These are phyloP conservation scores for Syrista parreyssii DNA, from an alignment of 2,888 invertebrate genomes.

Conservation along the genomic window DNA sequence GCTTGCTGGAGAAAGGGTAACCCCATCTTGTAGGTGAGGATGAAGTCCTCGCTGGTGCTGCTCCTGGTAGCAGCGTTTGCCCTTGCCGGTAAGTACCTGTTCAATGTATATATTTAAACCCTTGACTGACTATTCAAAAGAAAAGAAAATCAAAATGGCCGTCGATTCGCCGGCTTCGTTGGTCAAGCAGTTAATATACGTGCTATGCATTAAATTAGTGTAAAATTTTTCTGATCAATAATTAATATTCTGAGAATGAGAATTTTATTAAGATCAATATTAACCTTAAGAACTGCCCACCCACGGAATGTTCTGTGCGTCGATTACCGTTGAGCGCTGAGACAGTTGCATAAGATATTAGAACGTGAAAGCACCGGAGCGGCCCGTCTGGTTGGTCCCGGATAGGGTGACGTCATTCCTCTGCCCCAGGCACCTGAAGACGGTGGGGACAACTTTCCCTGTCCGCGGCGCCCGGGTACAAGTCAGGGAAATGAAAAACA, in stretches of 20 bases:
- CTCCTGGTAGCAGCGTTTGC: conserved; percentile 52
- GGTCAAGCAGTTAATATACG: background rate
- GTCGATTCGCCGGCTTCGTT: background rate
- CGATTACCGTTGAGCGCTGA: conserved; percentile 31
- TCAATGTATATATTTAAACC: background rate
- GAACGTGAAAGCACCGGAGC: conserved; percentile 60
- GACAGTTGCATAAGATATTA: conserved; percentile 64
- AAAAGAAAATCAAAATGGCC: too few species aligned
- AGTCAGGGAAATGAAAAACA: conserved; percentile 22
- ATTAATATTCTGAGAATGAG: background rate
- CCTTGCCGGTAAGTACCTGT: conserved; percentile 54
- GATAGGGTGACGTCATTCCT: conserved; percentile 61
- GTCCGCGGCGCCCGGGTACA: conserved; percentile 17
- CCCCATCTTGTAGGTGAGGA: conserved; percentile 36
- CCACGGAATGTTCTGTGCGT: background rate
- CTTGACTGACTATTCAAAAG: too few species aligned
- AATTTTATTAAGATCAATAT: background rate
- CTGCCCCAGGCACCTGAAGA: conserved; percentile 39
- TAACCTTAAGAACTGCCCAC: background rate
- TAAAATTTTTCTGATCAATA: background rate
- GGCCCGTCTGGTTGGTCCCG: conserved; percentile 45
- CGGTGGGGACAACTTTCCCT: conserved; percentile 60
- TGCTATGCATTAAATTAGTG: too few species aligned
- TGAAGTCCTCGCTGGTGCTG: conserved; percentile 59
- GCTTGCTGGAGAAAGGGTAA: conserved; percentile 1